A percentile compares a stretch with the other conserved stretches of the same genome.
phyloP scores from a whole-genome alignment of 2,888 invertebrate species.

The Rhagonycha fulva region DNA sequence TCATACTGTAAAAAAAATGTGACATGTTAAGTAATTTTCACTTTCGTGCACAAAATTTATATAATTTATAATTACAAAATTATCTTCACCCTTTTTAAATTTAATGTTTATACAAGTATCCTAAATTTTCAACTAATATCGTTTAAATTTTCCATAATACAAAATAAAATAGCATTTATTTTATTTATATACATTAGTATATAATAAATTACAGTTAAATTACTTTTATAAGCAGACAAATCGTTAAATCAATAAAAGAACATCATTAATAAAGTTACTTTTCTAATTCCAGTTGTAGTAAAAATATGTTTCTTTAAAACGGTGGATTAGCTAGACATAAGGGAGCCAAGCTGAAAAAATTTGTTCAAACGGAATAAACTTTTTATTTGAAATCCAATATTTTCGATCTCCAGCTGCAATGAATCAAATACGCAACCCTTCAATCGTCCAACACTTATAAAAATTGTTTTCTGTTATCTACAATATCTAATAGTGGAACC shows the following conservation, averaged over 20 bases:
- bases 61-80: neutral
- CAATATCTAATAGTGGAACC: neutral
- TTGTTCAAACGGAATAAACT: neutral
- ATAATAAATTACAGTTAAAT: neutral
- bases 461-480: neutral
- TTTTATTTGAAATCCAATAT: neutral
- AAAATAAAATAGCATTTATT: neutral
- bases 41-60: neutral
- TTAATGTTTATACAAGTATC: neutral
- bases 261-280: neutral
- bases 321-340: neutral
- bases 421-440: neutral
- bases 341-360: neutral
- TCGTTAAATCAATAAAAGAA: neutral
- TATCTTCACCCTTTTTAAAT: neutral
- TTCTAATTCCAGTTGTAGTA: neutral
- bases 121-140: neutral
- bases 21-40: neutral
- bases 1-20: no score
- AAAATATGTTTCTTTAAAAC: neutral
- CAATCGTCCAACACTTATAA: neutral
- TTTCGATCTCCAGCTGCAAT: neutral
- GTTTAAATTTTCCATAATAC: neutral
- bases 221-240: neutral
- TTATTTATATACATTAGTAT: neutral